phyloP scores from a whole-genome alignment of 2,888 invertebrate species.

The Acleris cristana region DNA sequence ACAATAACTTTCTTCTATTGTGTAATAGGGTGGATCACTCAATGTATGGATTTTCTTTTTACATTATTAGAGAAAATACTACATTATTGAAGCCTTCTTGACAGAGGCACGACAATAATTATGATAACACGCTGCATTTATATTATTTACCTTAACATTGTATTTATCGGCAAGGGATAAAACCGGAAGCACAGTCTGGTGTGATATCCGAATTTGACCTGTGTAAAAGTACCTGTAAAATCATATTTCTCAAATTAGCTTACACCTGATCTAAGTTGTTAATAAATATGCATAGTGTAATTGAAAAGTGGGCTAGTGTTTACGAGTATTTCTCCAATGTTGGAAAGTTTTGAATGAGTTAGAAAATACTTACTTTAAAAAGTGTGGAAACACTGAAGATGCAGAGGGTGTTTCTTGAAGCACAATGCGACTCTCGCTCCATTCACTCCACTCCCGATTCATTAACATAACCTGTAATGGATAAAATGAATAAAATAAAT shows the following conservation, averaged over 20 bases:
- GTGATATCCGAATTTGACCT: slow-evolving; percentile 93
- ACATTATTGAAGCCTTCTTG: too few relatives aligned
- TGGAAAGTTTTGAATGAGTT: too few relatives aligned
- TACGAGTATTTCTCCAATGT: too few relatives aligned
- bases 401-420: slow-evolving; percentile 94
- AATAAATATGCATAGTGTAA: neutral
- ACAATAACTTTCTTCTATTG: too few relatives aligned
- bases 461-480: slow-evolving; percentile 94
- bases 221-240: slow-evolving; percentile 90
- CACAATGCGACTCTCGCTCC: slow-evolving; percentile 91
- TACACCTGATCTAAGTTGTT: slow-evolving; percentile 21
- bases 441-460: slow-evolving; percentile 97
- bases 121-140: too few relatives aligned
- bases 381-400: slow-evolving; percentile 92
- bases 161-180: slow-evolving; percentile 97
- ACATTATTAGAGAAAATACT: too few relatives aligned
- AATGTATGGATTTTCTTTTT: too few relatives aligned
- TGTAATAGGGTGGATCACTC: too few relatives aligned
- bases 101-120: too few relatives aligned
- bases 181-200: slow-evolving; percentile 93
- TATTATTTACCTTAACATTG: slow-evolving; percentile 89
- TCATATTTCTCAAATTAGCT: neutral
- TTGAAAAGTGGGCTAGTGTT: too few relatives aligned
- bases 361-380: slow-evolving; percentile 85
- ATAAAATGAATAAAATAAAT: too few relatives aligned